These are phyloP conservation scores for Gryllus bimaculatus DNA, from an alignment of 1,140 invertebrate genomes.

Conservation along the genomic window DNA sequence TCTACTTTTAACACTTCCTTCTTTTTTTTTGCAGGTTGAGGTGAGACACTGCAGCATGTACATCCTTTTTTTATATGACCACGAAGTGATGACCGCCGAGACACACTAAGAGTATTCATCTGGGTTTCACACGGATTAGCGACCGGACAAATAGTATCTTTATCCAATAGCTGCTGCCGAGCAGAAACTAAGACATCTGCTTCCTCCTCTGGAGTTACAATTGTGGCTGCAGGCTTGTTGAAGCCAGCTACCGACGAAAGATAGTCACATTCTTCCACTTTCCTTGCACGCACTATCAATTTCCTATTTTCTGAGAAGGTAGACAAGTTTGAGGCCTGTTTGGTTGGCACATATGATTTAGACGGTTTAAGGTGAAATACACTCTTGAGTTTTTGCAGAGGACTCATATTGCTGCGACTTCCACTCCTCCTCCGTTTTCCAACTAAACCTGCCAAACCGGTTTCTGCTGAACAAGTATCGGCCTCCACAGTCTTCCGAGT, in stretches of 20 bases:
- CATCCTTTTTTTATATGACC: slow-evolving; percentile 21
- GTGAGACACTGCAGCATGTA: slow-evolving; percentile 20
- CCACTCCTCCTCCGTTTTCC: slow-evolving; percentile 5
- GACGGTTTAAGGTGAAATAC: not conserved
- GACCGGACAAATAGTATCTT: not conserved
- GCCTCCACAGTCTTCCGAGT: not conserved
- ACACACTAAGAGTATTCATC: slow-evolving; percentile 11
- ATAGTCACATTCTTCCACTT: not conserved
- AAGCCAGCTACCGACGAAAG: not conserved
- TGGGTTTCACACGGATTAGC: slow-evolving; percentile 12
- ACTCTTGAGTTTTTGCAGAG: not conserved
- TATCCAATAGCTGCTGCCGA: not conserved
- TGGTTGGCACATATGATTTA: slow-evolving; percentile 6
- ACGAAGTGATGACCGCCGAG: slow-evolving; percentile 15
- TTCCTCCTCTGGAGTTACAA: slow-evolving; percentile 1
- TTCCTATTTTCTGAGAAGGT: not conserved
- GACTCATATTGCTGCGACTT: not conserved
- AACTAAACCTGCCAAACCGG: not conserved
- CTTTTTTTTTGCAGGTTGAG: slow-evolving; percentile 19
- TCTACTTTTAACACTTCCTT: slow-evolving; percentile 19
- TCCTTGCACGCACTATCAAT: slow-evolving; percentile 1
- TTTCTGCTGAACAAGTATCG: not conserved
- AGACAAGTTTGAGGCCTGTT: not conserved
- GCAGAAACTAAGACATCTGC: not conserved
- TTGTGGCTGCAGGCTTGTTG: not conserved